These are phyloP conservation scores for Rhagophthalmus giganteus DNA, from an alignment of 2,888 invertebrate species.

Conservation along the genomic window DNA sequence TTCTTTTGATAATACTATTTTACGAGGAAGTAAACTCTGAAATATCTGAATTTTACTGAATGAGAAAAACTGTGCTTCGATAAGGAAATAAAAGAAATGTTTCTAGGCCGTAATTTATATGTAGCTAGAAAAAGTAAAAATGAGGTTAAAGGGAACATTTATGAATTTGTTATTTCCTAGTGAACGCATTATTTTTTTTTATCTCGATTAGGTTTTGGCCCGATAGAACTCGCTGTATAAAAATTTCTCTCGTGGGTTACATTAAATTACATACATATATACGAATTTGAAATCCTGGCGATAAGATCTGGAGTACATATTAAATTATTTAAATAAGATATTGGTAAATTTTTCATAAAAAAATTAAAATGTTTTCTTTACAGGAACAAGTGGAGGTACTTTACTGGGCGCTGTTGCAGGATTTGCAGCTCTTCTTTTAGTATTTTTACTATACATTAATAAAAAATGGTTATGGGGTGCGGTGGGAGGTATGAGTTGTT, in stretches of 20 bases:
- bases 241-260: no score
- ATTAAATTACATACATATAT: no score
- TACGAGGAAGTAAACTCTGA: constrained; percentile 3
- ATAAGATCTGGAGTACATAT: no score
- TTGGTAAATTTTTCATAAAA: no score
- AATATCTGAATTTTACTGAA: constrained; percentile 1
- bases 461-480: constrained; percentile 76
- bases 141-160: not conserved
- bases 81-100: constrained; percentile 3
- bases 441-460: constrained; percentile 85
- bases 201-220: no score
- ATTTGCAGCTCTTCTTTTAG: constrained; percentile 78
- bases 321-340: no score
- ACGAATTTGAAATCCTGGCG: no score
- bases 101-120: constrained; percentile 2
- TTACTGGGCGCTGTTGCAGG: constrained; percentile 86
- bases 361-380: constrained; percentile 11
- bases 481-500: constrained; percentile 64
- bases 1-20: constrained; percentile 1
- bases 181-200: not conserved
- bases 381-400: constrained; percentile 80
- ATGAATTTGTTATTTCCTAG: not conserved
- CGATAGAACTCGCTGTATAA: no score
- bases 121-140: constrained; percentile 4
- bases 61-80: constrained; percentile 2